phyloP scores from a whole-genome alignment of 2,113 vertebrate genomes.

The Embiotoca jacksoni region DNA sequence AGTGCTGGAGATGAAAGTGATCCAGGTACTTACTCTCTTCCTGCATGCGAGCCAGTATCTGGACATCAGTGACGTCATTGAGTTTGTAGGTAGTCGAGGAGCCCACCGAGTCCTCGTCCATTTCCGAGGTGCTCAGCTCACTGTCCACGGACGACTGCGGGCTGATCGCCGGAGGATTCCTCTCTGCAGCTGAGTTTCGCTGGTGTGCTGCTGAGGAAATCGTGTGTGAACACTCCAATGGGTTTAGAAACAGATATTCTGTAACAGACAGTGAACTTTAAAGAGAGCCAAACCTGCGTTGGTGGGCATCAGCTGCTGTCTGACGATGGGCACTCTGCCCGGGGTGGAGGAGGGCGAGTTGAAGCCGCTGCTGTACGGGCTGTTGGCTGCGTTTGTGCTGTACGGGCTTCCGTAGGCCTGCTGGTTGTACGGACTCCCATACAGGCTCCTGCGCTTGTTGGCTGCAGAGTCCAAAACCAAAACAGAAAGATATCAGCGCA shows the following conservation, averaged over 20 bases:
- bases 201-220: constrained; percentile 86
- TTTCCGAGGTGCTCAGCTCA: constrained; percentile 97
- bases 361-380: constrained; percentile 95
- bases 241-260: not conserved
- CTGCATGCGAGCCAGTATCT: constrained; percentile 98
- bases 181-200: constrained; percentile 88
- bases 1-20: not conserved
- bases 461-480: constrained; percentile 79
- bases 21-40: constrained; percentile 89
- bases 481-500: not conserved
- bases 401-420: constrained; percentile 90
- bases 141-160: constrained; percentile 98
- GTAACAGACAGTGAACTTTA: not conserved
- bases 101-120: constrained; percentile 98
- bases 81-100: constrained; percentile 94
- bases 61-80: constrained; percentile 98
- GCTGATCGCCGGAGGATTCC: constrained; percentile 90
- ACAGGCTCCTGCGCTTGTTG: constrained; percentile 93
- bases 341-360: constrained; percentile 96
- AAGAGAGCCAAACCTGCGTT: constrained; percentile 85
- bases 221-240: not conserved
- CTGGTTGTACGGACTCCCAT: constrained; percentile 90
- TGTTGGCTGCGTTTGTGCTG: constrained; percentile 91
- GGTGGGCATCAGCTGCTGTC: constrained; percentile 92
- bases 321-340: constrained; percentile 89